Base-by-base conservation (phyloP, 2,797 vertebrate genomes). In the Girardinus metallicus region DNA sequence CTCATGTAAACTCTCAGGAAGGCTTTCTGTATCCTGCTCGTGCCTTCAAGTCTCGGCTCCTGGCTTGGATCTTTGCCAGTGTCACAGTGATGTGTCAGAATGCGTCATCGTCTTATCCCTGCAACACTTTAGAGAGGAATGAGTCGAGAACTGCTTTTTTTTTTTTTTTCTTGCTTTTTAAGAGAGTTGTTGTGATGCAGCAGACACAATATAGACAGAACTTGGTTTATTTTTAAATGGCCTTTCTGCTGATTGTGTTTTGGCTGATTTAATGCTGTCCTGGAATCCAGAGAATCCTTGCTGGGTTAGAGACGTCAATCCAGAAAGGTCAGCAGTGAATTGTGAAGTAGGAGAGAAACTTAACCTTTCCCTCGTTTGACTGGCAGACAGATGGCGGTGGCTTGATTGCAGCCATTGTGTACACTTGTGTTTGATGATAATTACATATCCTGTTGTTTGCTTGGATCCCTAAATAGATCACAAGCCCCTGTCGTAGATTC, bases 331-430 rank as follows among this genome's bases (percentile, higher is more conserved):
- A 92, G 87, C 77, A 76, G 86, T 82, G 91, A 91, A 93, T 76
- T 87, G 82, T 43, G 76, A 86, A 89, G 89, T 81, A 66, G 89
- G 88, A 85, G 85, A 82, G 78, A 76, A 91, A 85, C 81, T 89
- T 93, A 91, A 91, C 94, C 94, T 94, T 93, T 93, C 75, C 57
- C 83, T 36, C 78, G 41, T 74, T 68, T 89, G 84, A 90, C 87
- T 93, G 94, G 92, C 89, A 86, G 84, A 79, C 70, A 88, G 84
- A 81, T 78, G 86, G 88, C 92, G 93, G 93, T 91, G 92, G 88
- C 89, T 94, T 95, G 94, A 96, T 95, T 95, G 94, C 91, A 90
- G 87, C 91, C 87, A 91, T 93, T 94, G 93, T 95, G 91, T 93
- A 87, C 87, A 85, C 89, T 85, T 90, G 86, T 92, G 90, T 92